These are phyloP conservation scores for Gambelia wislizenii DNA, from an alignment of 2,797 vertebrate species.

Conservation along the genomic window DNA sequence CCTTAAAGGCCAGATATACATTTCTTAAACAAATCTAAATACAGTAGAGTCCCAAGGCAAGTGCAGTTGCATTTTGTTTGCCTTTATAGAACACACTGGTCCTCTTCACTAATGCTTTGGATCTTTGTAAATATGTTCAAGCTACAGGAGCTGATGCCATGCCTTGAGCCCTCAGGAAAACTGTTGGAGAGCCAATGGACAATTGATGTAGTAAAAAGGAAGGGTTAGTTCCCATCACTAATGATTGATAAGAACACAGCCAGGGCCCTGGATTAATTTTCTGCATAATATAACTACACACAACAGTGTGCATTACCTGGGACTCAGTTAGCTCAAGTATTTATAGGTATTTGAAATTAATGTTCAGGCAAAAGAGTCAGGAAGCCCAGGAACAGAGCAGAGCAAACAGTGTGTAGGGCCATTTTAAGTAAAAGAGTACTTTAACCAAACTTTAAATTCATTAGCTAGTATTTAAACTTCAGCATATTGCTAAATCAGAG, in stretches of 20 bases:
- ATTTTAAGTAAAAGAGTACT: background rate
- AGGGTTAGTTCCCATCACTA: background rate
- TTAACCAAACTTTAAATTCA: background rate
- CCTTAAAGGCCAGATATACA: background rate
- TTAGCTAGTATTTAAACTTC: background rate
- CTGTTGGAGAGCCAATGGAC: background rate
- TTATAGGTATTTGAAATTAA: constrained; percentile 1
- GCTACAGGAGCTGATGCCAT: background rate
- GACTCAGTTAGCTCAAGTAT: background rate
- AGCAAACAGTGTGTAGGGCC: background rate
- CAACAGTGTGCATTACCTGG: background rate
- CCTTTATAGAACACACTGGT: background rate
- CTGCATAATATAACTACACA: background rate
- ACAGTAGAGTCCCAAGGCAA: background rate
- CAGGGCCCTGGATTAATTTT: background rate
- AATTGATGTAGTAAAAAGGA: background rate
- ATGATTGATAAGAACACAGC: background rate
- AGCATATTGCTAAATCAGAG: background rate
- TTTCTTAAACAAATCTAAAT: background rate
- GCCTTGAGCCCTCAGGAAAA: background rate
- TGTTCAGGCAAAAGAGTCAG: background rate
- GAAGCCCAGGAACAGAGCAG: background rate
- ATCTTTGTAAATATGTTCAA: background rate
- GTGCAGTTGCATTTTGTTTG: background rate
- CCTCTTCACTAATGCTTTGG: background rate